Conservation (phyloP, 1,140 invertebrate species). For the Argopecten irradians region DNA sequence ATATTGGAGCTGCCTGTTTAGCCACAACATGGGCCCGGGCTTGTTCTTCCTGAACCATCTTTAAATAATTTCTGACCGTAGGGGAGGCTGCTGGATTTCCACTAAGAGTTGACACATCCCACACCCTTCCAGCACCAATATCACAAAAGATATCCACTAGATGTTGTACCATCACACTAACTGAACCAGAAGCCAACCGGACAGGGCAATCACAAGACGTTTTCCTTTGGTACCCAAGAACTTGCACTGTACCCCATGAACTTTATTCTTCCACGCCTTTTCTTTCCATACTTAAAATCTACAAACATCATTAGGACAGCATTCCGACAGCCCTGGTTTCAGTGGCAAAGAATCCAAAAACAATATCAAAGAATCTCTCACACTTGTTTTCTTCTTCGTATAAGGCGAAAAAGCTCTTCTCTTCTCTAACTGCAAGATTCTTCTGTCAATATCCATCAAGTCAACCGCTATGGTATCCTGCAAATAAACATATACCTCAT, state of each 20-base stretch:
- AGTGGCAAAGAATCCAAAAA: background rate
- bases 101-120: slow-evolving; percentile 26
- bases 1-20: slow-evolving; percentile 40
- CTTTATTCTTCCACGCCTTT: slow-evolving; percentile 34
- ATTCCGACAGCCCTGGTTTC: background rate
- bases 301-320: slow-evolving; percentile 43
- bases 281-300: slow-evolving; percentile 46
- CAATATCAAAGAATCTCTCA: background rate
- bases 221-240: slow-evolving; percentile 15
- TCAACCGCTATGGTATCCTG: background rate
- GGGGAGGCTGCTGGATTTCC: slow-evolving; percentile 39
- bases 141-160: slow-evolving; percentile 32
- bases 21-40: slow-evolving; percentile 37
- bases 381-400: slow-evolving; percentile 29
- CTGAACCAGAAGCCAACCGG: slow-evolving; percentile 36
- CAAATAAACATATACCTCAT: background rate
- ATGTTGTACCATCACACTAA: slow-evolving; percentile 26
- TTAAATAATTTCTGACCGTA: slow-evolving; percentile 38
- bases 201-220: background rate
- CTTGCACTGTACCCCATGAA: slow-evolving; percentile 39
- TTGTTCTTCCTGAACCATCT: slow-evolving; percentile 38
- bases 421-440: background rate
- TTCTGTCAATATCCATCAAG: slow-evolving; percentile 4
- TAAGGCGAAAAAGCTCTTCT: background rate
- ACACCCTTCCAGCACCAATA: slow-evolving; percentile 30